These are phyloP conservation scores for Campoletis sonorensis DNA, from an alignment of 1,140 invertebrate species.

Conservation along the genomic window DNA sequence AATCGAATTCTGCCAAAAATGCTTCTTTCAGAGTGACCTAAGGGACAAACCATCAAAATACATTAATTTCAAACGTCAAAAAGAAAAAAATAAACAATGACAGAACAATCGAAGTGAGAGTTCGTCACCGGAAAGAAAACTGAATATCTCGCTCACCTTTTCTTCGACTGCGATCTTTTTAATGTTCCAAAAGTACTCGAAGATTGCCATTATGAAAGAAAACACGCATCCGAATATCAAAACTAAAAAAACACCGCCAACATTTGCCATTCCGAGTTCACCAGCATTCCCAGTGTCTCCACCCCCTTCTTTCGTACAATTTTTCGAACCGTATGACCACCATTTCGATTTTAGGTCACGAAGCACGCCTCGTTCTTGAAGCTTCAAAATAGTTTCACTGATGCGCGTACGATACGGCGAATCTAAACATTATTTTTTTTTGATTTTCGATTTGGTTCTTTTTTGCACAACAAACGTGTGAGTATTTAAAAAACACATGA, in stretches of 20 bases:
- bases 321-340: conserved; percentile 82
- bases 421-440: conserved; percentile 75
- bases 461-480: too few species aligned
- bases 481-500: not conserved
- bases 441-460: too few species aligned
- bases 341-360: conserved; percentile 89
- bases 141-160: conserved; percentile 76
- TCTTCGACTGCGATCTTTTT: conserved; percentile 86
- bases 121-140: not conserved
- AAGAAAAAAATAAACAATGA: not conserved
- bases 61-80: not conserved
- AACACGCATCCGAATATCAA: conserved; percentile 83
- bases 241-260: conserved; percentile 94
- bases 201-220: conserved; percentile 81
- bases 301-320: conserved; percentile 51
- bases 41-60: conserved; percentile 40
- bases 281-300: conserved; percentile 53
- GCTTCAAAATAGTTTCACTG: conserved; percentile 84
- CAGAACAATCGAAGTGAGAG: not conserved
- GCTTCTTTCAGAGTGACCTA: conserved; percentile 81
- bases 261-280: conserved; percentile 86
- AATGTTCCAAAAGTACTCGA: conserved; percentile 91
- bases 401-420: conserved; percentile 85
- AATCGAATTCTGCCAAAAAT: conserved; percentile 80
- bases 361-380: conserved; percentile 89